Percentiles rank a stretch among this genome's conserved stretches.
phyloP scores from a whole-genome alignment of 2,797 vertebrate species.

The Cynopterus sphinx region DNA sequence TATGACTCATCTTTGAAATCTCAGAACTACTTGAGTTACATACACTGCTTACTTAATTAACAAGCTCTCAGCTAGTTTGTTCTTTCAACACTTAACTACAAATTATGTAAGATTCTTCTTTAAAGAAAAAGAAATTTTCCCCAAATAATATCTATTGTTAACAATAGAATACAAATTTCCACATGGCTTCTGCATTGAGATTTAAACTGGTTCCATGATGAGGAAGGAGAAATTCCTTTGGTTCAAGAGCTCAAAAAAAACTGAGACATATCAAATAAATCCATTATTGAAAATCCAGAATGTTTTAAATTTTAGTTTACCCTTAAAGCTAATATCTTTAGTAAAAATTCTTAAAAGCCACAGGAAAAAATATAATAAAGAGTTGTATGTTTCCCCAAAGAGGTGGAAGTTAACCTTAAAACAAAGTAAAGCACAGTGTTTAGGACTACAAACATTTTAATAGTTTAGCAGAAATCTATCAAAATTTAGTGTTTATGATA shows the following conservation, averaged over 20 bases:
- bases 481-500: constrained; percentile 10
- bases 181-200: background rate
- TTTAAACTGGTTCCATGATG: background rate
- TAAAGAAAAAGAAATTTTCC: constrained; percentile 19
- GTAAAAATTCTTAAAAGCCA: constrained; percentile 44
- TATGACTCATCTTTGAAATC: constrained; percentile 16
- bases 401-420: constrained; percentile 33
- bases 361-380: background rate
- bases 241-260: background rate
- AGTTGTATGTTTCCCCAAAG: background rate
- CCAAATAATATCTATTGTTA: background rate
- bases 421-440: background rate
- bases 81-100: constrained; percentile 35
- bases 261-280: background rate
- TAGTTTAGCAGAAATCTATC: constrained; percentile 2
- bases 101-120: constrained; percentile 56
- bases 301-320: background rate
- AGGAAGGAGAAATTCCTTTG: background rate
- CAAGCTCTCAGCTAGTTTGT: constrained; percentile 36
- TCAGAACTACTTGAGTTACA: constrained; percentile 35
- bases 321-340: background rate
- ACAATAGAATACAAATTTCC: background rate
- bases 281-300: background rate
- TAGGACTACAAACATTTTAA: constrained; percentile 37
- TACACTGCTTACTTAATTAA: constrained; percentile 63